Percentiles rank a stretch among this genome's conserved stretches.
phyloP scores from a whole-genome alignment of 2,888 invertebrate species.

The Sclerodermus sp. region DNA sequence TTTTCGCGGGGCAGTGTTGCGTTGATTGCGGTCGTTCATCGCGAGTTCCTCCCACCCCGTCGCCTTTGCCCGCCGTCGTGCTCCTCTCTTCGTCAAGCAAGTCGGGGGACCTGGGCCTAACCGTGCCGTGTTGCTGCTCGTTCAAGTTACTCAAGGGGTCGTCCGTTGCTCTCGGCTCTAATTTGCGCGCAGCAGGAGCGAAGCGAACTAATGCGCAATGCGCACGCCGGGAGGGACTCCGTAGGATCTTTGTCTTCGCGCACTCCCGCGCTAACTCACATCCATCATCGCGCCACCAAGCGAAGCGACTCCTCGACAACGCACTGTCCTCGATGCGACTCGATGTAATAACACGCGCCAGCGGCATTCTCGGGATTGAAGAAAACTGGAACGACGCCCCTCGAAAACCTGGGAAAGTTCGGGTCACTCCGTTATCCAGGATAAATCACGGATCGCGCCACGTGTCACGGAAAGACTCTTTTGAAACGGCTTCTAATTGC shows the following conservation, averaged over 20 bases:
- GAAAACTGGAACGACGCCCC: no score
- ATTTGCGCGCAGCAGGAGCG: conserved; percentile 55
- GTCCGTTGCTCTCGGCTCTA: conserved; percentile 42
- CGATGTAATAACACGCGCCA: no score
- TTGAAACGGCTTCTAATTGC: no score
- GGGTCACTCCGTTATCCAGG: no score
- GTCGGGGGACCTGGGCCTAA: no score
- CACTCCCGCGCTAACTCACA: conserved; percentile 52
- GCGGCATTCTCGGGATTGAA: no score
- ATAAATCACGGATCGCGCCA: no score
- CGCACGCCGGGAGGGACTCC: conserved; percentile 46
- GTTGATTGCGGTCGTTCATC: conserved; percentile 54
- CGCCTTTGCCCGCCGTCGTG: conserved; percentile 13
- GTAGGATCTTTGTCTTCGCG: conserved; percentile 48
- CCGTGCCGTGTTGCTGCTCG: no score
- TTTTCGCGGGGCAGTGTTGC: conserved; percentile 51
- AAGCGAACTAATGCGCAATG: conserved; percentile 53
- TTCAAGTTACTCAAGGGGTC: neutral
- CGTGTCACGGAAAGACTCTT: no score
- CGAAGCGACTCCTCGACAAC: neutral
- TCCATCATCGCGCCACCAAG: conserved; percentile 40
- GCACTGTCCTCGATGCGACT: no score
- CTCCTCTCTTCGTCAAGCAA: conserved; percentile 24
- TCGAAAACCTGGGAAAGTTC: no score
- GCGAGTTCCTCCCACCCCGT: conserved; percentile 23